Evolutionary conservation across 2,888 invertebrate genomes (phyloP), one percentile per base, ranked within the genome.

Genomic region (Patella pellucida): DNA sequence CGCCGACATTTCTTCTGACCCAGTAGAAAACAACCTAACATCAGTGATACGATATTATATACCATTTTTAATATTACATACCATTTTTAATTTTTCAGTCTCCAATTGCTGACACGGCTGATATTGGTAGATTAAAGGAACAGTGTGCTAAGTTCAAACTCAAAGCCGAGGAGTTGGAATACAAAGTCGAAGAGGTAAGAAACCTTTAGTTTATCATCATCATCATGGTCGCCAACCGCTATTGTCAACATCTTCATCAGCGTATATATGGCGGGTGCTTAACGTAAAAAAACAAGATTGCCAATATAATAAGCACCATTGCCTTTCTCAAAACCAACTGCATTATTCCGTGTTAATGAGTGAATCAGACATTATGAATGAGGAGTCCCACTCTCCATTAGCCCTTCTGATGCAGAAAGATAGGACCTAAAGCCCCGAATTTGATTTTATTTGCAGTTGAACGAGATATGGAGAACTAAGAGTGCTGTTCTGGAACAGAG

Each of bases 141-240:
- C 84, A 86, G 73, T 74, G 84, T 16, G 85, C 84, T 14, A 79
- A 72, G 23, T 83, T 84, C 73, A 86, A 86, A 73, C 76, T 81
- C 72, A 86, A 86, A 69, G 79, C 86, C 0, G 83, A 82, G 41
- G 85, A 88, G 50, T 76, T 87, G 15, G 85, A 87, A 72, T 82
- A 82, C 52, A 85, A 87, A 78, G 80, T 89, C 50, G 85, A 87
- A 62, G 87, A 88, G 84, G 88, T 87, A 74, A 71, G 81, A n/a
- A 68, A 56, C 12, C 27, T 68, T 11, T 19, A 23, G 14, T 23
- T 11, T 23, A 11, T 62, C 12, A 62, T n/a, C 19, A 15, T 62
- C 62, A 62, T 62, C 62, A 62, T 62, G 9, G 23, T 62, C 62
- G 9, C 3, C 11, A 12, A 11, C 19, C 62, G 9, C 19, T 3